Base-by-base conservation (phyloP, 2,888 invertebrate species). In the Cerceris rybyensis region DNA sequence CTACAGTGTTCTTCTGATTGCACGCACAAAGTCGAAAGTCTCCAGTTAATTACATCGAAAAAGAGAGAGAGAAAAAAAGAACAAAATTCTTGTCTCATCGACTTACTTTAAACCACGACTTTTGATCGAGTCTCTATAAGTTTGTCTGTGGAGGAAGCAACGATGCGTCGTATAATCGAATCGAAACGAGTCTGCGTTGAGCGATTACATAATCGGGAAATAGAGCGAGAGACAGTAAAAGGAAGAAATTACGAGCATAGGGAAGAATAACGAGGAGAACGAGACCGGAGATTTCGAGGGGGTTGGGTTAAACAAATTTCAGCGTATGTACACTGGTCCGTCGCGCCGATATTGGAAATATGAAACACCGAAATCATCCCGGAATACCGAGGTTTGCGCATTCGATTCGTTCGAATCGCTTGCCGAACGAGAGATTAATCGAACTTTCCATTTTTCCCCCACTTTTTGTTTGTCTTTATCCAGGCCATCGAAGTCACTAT, bases 351-450 rank as follows among this genome's bases (percentile, higher is more conserved):
- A 67, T 57, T 7, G n/a, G 28, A 58, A 50, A 54, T 46, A 59
- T 71, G 66, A 66, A 59, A 71, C 55, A 49, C 13, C 8, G n/a
- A 50, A 39, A 39, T 46, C 13, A 41, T n/a, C 17, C 9, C 39
- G 13, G 9, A 46, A 46, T 46, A 52, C 52, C 9, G 46, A n/a
- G 13, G 7, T 52, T 13, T 14, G n/a, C n/a, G 52, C 14, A n/a
- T 52, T 52, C 52, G 52, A 55, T 55, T 55, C 8, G 57, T 57
- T 63, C 49, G 63, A n/a, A 17, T 11, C 6, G n/a, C 55, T 8
- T 11, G n/a, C 28, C 8, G 5, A 13, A 16, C 17, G 6, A 6
- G 9, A 5, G 2, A 60, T 60, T 67, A 49, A 72, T 55, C 13
- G 41, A 59, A 67, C 52, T 17, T 55, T 55, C 17, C 55, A 55